These are phyloP conservation scores for Drosophila sordidula DNA, from an alignment of 2,888 invertebrate species.

Conservation along the genomic window DNA sequence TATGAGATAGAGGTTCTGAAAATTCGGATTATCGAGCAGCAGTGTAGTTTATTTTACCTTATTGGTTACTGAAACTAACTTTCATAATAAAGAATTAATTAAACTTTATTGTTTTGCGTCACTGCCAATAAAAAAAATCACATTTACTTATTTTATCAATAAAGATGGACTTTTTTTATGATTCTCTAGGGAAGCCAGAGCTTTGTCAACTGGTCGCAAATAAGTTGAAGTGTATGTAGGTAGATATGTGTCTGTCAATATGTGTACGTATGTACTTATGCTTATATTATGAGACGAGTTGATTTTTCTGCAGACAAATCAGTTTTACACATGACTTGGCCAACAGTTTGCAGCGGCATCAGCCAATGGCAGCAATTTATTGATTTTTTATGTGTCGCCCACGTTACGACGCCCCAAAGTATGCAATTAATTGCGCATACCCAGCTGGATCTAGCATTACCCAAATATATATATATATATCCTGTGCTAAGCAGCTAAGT, in stretches of 20 bases:
- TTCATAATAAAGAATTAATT: not conserved
- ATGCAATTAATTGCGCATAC: constrained; percentile 56
- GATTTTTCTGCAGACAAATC: constrained; percentile 24
- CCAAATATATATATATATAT: not conserved
- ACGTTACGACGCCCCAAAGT: constrained; percentile 41
- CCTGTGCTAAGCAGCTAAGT: constrained; percentile 9
- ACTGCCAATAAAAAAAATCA: not conserved
- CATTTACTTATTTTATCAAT: not conserved
- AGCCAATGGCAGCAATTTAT: constrained; percentile 20
- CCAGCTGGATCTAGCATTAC: constrained; percentile 10
- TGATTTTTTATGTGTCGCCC: constrained; percentile 22
- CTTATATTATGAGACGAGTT: constrained; percentile 4
- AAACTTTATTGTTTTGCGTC: not conserved
- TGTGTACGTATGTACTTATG: not conserved
- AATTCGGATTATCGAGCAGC: too few species aligned
- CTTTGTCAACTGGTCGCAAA: not conserved
- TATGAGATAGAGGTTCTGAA: too few species aligned
- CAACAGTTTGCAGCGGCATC: constrained; percentile 1
- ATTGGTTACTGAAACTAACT: too few species aligned
- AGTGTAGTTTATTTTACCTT: too few species aligned
- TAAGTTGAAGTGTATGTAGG: not conserved
- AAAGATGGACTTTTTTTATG: not conserved
- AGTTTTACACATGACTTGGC: constrained; percentile 28
- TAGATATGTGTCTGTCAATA: not conserved
- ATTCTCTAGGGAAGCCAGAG: not conserved